phyloP scores from a whole-genome alignment of 1,140 invertebrate genomes.

The Mizuhopecten yessoensis region DNA sequence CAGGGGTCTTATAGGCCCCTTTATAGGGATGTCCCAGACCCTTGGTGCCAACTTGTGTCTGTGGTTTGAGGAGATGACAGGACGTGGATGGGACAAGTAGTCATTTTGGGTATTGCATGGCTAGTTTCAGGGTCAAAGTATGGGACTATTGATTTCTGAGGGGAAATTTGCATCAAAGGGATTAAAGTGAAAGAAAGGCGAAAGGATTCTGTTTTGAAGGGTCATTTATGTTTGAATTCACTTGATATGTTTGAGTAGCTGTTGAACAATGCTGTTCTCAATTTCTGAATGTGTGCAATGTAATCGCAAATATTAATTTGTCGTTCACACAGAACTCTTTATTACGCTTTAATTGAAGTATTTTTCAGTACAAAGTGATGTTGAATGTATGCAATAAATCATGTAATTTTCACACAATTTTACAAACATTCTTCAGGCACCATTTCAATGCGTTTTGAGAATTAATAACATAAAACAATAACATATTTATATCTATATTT shows the following conservation, averaged over 20 bases:
- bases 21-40: background rate
- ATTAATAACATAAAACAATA: too few species aligned
- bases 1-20: background rate
- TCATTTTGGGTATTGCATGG: too few species aligned
- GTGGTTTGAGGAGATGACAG: background rate
- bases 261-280: background rate
- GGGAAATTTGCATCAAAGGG: background rate
- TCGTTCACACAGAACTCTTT: too few species aligned
- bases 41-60: background rate
- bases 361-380: too few species aligned
- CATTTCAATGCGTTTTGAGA: too few species aligned
- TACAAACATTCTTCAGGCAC: too few species aligned
- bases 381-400: too few species aligned
- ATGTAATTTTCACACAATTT: too few species aligned
- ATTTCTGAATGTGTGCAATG: background rate
- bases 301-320: background rate
- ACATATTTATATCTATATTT: too few species aligned
- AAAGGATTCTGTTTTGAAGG: background rate
- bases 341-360: too few species aligned
- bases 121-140: background rate
- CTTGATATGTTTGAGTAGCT: background rate
- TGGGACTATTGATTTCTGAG: background rate
- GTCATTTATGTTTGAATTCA: background rate
- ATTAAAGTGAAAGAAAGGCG: background rate
- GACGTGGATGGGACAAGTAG: too few species aligned